Base-by-base conservation (phyloP, 92 coral and sea anemone species). In the Anthopleura xanthogrammica region DNA sequence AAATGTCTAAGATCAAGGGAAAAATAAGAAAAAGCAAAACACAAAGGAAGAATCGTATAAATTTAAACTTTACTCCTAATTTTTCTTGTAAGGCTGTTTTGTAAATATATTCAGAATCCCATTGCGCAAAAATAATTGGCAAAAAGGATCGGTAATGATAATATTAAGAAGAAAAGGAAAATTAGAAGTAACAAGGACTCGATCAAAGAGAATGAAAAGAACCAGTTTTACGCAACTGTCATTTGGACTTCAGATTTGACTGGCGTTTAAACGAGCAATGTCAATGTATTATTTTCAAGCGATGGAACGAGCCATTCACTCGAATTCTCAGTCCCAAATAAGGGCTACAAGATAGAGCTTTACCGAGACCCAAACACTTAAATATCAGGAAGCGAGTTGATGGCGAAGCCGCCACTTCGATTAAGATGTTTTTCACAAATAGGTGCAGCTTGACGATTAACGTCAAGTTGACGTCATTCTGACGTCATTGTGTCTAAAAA, bases 401-500 rank as follows among this genome's bases (percentile, higher is more conserved):
- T 80, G 76, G 76, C 76, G 52, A 62, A 62, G 76, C 83, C 71
- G 83, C 76, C 83, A 46, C 50, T 64, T 80, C 83, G 29, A 80
- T 80, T 80, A 64, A 80, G 75, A 62, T 80, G 83, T 80, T 80
- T 80, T 65, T 50, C 52, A 72, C 39, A 55, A 70, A 75, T 54
- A 83, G 86, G 81, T 76, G 86, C 81, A 83, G 86, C 80, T 60
- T 75, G 81, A 19, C 74, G 54, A 73, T 83, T 83, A 79, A 85
- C 92, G 92, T 89, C 91, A 89, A 52, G 66, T 13, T 81, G 79
- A 80, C 89, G 92, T 89, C 92, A 89, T 58, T 16, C 48, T 76
- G 83, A 83, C 92, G 89, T 89, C 86, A 89, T 40, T 43, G 54
- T 57, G 81, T 62, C 88, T 87, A 83, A 81, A 88, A 65, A 66